phyloP scores from a whole-genome alignment of 2,113 vertebrate genomes.

The rat (Rattus norvegicus) region DNA sequence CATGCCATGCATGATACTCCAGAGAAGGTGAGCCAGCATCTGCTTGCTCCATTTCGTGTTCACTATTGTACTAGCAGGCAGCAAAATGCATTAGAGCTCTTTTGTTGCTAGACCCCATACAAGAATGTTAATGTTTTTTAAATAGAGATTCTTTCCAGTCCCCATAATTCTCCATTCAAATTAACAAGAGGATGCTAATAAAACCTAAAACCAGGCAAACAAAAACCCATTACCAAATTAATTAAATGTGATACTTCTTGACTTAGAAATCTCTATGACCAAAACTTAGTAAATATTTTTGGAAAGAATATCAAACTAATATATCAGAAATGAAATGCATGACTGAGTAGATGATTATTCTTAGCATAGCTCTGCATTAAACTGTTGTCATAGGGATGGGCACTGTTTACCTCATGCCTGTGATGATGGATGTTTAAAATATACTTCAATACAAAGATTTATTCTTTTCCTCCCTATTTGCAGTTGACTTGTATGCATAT shows the following conservation, averaged over 20 bases:
- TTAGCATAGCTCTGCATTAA: conserved; percentile 26
- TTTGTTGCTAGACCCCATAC: conserved; percentile 25
- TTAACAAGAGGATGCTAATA: conserved; percentile 28
- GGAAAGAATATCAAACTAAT: not conserved
- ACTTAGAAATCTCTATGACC: conserved; percentile 11
- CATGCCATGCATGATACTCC: conserved; percentile 58
- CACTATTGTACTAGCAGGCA: conserved; percentile 34
- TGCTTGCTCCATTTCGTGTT: conserved; percentile 71
- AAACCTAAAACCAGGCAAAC: not conserved
- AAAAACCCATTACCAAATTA: not conserved
- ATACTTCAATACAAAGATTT: conserved; percentile 1
- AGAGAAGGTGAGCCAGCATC: conserved; percentile 77
- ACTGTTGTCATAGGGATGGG: not conserved
- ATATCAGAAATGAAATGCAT: conserved; percentile 21
- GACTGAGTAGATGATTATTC: conserved; percentile 1
- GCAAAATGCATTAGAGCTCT: conserved; percentile 36
- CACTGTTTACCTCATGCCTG: not conserved
- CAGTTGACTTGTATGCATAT: conserved; percentile 35
- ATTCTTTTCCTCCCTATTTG: not conserved
- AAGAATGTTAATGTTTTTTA: conserved; percentile 36
- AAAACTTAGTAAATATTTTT: conserved; percentile 22
- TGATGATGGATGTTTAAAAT: conserved; percentile 46
- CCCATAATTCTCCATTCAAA: conserved; percentile 42
- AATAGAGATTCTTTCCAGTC: conserved; percentile 55
- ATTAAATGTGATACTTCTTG: not conserved